phyloP scores from a whole-genome alignment of 2,888 invertebrate genomes.

The Micoletzkya japonica region DNA sequence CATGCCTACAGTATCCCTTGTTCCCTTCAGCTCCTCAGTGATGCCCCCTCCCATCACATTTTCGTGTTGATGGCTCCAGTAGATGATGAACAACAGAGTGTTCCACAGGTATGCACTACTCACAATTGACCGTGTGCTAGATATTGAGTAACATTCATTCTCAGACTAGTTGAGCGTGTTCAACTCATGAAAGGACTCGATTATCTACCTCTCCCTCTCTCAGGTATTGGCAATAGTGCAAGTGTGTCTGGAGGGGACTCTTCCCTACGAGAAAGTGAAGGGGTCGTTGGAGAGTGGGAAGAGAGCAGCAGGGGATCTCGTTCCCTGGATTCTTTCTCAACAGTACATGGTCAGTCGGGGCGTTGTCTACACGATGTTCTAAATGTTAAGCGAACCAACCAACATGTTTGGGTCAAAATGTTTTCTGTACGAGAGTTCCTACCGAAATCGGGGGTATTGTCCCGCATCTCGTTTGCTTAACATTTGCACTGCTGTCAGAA shows the following conservation, averaged over 20 bases:
- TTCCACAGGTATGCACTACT: conserved; percentile 76
- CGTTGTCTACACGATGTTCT: background rate
- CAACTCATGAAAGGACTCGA: too few relatives aligned
- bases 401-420: too few relatives aligned
- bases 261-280: conserved; percentile 74
- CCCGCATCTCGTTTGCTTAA: too few relatives aligned
- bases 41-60: conserved; percentile 95
- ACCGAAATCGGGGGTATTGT: too few relatives aligned
- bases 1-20: background rate
- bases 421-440: too few relatives aligned
- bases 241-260: conserved; percentile 74
- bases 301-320: conserved; percentile 90
- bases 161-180: too few relatives aligned
- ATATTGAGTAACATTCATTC: too few relatives aligned
- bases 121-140: background rate
- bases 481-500: too few relatives aligned
- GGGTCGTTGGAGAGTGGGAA: conserved; percentile 83
- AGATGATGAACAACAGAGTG: conserved; percentile 65
- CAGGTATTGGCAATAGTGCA: conserved; percentile 63
- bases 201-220: conserved; percentile 12
- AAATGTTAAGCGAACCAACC: too few relatives aligned
- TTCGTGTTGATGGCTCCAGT: conserved; percentile 91
- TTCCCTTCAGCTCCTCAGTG: conserved; percentile 80
- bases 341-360: conserved; percentile 73
- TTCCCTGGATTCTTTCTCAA: conserved; percentile 97